phyloP scores from a whole-genome alignment of 1,140 invertebrate species.

The Xylocopa sonorina region DNA sequence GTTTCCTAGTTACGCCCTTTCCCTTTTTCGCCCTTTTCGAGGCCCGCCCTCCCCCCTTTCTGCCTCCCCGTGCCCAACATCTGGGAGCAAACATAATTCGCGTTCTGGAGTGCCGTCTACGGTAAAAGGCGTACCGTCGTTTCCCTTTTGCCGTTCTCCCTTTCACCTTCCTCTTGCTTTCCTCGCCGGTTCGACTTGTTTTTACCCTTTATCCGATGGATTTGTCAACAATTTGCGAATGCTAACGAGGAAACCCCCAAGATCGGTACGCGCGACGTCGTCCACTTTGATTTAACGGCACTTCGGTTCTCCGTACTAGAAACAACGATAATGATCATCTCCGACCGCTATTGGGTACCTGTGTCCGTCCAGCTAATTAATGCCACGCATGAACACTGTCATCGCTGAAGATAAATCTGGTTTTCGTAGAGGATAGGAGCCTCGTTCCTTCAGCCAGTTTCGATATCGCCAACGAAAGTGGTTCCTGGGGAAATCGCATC shows the following conservation, averaged over 20 bases:
- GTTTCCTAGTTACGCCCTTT: conserved; percentile 73
- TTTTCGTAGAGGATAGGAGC: no score
- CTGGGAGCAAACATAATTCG: conserved; percentile 58
- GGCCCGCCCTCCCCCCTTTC: neutral
- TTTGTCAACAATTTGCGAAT: neutral
- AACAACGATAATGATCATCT: neutral
- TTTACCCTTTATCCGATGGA: neutral
- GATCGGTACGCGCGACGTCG: no score
- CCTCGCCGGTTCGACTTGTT: neutral
- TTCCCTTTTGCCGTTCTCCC: conserved; percentile 12
- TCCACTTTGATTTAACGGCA: neutral
- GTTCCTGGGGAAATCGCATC: neutral
- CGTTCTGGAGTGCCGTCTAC: neutral
- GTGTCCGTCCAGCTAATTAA: neutral
- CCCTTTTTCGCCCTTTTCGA: conserved; percentile 43
- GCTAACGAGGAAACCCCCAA: no score
- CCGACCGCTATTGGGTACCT: no score
- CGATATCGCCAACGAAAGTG: conserved; percentile 19
- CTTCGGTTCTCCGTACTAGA: neutral
- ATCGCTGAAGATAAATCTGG: neutral
- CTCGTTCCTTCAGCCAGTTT: neutral
- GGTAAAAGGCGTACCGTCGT: conserved; percentile 15
- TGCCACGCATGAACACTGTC: neutral
- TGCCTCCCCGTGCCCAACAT: no score
- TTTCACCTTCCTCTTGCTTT: neutral